phyloP scores from a whole-genome alignment of 2,113 vertebrate genomes.

The Platysteira castanea region DNA sequence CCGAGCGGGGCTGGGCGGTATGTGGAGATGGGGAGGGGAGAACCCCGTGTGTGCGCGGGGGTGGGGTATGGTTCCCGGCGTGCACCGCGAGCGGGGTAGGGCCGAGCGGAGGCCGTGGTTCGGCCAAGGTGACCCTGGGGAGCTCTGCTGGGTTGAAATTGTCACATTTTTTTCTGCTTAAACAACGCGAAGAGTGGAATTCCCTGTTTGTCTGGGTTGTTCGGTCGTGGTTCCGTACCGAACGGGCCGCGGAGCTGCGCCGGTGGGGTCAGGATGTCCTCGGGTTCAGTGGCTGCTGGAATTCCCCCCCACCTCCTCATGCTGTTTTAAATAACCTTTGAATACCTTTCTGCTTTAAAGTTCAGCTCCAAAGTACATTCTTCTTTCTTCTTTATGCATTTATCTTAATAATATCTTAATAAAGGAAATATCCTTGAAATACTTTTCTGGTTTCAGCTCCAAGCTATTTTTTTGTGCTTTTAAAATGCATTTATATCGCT shows the following conservation, averaged over 20 bases:
- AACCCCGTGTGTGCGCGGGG: rapidly evolving
- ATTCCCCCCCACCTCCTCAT: rapidly evolving
- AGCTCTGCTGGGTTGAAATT: neutral
- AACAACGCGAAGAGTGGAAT: rapidly evolving
- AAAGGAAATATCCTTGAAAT: rapidly evolving
- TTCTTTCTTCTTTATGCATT: neutral
- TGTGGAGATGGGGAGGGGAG: too few relatives aligned
- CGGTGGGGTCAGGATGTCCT: neutral
- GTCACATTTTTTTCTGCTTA: neutral
- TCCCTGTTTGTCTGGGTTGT: rapidly evolving
- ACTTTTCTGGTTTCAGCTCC: rapidly evolving
- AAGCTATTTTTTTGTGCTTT: rapidly evolving
- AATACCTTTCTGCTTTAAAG: neutral
- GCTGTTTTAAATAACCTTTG: neutral
- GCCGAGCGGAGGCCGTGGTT: neutral
- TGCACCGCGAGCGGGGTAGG: neutral
- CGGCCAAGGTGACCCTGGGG: conserved; percentile 27
- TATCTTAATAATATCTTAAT: neutral
- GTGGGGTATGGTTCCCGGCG: neutral
- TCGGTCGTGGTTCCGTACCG: rapidly evolving
- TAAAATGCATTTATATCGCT: rapidly evolving
- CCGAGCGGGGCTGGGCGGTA: rapidly evolving
- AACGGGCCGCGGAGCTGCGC: rapidly evolving
- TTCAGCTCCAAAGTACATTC: neutral
- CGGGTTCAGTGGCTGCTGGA: rapidly evolving